These are phyloP conservation scores for Aurelia sp. DNA, from an alignment of 30 jellyfish, hydroid and myxozoan genomes.

Conservation along the genomic window DNA sequence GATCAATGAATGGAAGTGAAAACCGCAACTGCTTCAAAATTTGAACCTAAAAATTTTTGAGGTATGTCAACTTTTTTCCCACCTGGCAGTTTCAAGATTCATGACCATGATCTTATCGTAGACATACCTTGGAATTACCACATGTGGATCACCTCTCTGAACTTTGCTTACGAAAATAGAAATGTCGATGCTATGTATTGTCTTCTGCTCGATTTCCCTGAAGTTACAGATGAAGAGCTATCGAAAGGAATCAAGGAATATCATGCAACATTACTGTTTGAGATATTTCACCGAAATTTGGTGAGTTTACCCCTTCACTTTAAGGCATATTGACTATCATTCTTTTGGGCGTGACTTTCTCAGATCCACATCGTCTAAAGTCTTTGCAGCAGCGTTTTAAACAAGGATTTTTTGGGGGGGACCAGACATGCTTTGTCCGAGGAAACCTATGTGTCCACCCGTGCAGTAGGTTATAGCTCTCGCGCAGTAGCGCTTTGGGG, in stretches of 20 bases:
- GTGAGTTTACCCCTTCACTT: background rate
- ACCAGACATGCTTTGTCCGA: too few species aligned
- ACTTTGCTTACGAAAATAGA: conserved; percentile 33
- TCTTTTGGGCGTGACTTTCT: too few species aligned
- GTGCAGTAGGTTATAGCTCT: too few species aligned
- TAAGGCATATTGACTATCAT: too few species aligned
- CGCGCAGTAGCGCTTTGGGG: too few species aligned
- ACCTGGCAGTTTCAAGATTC: background rate
- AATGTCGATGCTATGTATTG: conserved; percentile 24
- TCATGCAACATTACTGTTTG: conserved; percentile 33
- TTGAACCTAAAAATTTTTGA: too few species aligned
- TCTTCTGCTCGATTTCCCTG: conserved; percentile 42
- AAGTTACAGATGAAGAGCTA: conserved; percentile 20
- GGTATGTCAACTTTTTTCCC: background rate
- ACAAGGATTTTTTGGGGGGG: too few species aligned
- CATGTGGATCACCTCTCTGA: conserved; percentile 54
- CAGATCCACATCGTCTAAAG: too few species aligned
- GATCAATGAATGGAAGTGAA: too few species aligned
- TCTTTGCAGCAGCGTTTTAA: too few species aligned
- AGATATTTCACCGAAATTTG: conserved; percentile 27
- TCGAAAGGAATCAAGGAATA: conserved; percentile 31
- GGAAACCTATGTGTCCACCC: too few species aligned
- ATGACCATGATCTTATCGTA: background rate
- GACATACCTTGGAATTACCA: conserved; percentile 63
- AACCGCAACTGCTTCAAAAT: too few species aligned